Evolutionary conservation across 2,888 invertebrate species (phyloP).

Genomic region (Anoplius nigerrimus): DNA sequence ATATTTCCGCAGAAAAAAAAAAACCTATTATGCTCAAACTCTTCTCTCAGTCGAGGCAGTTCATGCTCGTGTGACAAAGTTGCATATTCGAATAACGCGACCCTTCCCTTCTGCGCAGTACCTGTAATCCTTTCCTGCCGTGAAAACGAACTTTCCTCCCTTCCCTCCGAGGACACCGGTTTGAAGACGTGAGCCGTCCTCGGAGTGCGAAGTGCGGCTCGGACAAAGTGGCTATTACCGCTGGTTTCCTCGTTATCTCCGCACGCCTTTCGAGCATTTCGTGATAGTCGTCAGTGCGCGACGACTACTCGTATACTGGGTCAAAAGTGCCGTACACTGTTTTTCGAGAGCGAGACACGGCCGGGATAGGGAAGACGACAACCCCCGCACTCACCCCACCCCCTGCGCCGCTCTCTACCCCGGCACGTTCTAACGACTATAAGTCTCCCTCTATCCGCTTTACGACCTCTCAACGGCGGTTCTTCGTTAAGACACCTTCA

Average conservation of each 20-base stretch:
- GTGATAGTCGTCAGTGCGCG: slow-evolving; percentile 17
- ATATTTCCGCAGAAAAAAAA: too few relatives aligned
- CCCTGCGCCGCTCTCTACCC: slow-evolving; percentile 25
- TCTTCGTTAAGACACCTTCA: too few relatives aligned
- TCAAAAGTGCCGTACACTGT: slow-evolving; percentile 40
- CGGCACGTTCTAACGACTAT: slow-evolving; percentile 38
- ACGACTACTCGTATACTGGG: slow-evolving; percentile 34
- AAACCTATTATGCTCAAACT: too few relatives aligned
- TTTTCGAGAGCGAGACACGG: slow-evolving; percentile 11
- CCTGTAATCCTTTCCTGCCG: not conserved
- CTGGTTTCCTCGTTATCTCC: slow-evolving; percentile 46
- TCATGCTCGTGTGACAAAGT: too few relatives aligned
- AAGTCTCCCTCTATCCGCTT: slow-evolving; percentile 35
- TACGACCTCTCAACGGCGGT: slow-evolving; percentile 12
- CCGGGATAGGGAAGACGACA: too few relatives aligned
- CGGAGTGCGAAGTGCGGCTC: slow-evolving; percentile 31
- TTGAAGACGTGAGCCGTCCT: slow-evolving; percentile 31
- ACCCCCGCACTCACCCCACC: not conserved
- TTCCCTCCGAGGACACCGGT: too few relatives aligned
- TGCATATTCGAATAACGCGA: too few relatives aligned
- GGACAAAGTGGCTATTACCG: slow-evolving; percentile 52
- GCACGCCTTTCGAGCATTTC: slow-evolving; percentile 45
- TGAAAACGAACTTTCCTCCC: not conserved
- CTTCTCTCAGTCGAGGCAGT: too few relatives aligned
- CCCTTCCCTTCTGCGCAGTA: too few relatives aligned